phyloP scores from a whole-genome alignment of 2,797 vertebrate genomes.

The Anas capensis region DNA sequence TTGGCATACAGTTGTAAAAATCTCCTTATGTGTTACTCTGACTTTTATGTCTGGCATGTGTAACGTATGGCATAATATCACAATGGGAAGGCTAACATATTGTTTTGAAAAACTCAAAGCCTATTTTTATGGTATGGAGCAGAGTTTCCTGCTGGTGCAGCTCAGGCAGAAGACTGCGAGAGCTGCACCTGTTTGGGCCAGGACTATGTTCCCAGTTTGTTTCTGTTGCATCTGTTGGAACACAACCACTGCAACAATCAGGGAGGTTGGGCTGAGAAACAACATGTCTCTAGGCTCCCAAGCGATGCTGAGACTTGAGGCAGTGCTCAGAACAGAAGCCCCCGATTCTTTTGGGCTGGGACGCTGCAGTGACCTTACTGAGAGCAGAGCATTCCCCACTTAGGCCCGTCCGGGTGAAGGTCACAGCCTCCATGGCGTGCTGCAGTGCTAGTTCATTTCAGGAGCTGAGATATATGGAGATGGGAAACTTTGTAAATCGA shows the following conservation, averaged over 20 bases:
- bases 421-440: background rate
- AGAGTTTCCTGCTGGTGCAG: background rate
- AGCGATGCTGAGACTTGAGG: background rate
- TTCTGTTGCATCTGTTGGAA: background rate
- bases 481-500: background rate
- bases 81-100: background rate
- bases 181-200: background rate
- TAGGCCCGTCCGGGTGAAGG: background rate
- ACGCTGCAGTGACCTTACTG: background rate
- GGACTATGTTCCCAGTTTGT: background rate
- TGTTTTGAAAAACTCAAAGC: background rate
- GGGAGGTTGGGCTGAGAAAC: background rate
- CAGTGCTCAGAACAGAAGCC: background rate
- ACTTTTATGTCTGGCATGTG: background rate
- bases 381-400: background rate
- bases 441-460: background rate
- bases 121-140: background rate
- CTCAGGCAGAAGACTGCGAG: background rate
- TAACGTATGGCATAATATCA: background rate
- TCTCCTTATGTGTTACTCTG: background rate
- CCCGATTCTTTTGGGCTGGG: background rate
- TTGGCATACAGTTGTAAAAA: background rate
- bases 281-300: accelerated
- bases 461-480: background rate
- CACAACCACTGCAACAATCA: background rate